Percentiles rank a stretch among this genome's conserved stretches.
Conservation (phyloP, 2,797 vertebrate species). For the Myripristis murdjan region DNA sequence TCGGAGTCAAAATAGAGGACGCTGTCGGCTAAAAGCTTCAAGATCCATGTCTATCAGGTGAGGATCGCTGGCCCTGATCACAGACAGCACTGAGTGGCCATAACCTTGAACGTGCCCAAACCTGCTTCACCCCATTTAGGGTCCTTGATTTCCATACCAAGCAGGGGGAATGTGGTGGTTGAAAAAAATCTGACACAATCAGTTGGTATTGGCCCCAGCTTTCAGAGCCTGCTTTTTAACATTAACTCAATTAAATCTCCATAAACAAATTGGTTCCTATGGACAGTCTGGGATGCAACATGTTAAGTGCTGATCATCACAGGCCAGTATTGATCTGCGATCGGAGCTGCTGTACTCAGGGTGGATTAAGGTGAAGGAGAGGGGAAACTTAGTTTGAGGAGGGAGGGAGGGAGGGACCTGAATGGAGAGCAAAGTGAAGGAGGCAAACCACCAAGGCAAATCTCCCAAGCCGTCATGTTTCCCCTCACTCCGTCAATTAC, state of each 20-base stretch:
- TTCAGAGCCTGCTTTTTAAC: conserved; percentile 37
- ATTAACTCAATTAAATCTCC: conserved; percentile 59
- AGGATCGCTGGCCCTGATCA: conserved; percentile 3
- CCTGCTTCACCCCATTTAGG: conserved; percentile 15
- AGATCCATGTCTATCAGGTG: conserved; percentile 1
- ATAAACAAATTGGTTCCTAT: conserved; percentile 54
- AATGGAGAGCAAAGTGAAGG: conserved; percentile 28
- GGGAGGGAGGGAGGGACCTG: conserved; percentile 23
- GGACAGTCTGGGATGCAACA: conserved; percentile 25
- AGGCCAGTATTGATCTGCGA: conserved; percentile 54
- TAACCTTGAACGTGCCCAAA: conserved; percentile 31
- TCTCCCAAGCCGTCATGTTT: conserved; percentile 46
- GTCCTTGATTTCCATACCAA: conserved; percentile 34
- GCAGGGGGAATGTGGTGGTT: background rate
- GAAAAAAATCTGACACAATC: conserved; percentile 25
- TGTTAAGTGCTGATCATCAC: conserved; percentile 47
- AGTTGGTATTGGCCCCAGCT: conserved; percentile 26
- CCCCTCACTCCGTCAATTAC: conserved; percentile 34
- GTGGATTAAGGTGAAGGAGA: conserved; percentile 54
- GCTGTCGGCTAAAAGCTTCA: background rate
- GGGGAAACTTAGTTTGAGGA: conserved; percentile 16
- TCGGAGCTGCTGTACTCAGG: conserved; percentile 15
- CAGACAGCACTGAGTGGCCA: background rate
- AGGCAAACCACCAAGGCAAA: conserved; percentile 46
- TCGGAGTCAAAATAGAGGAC: background rate